A percentile compares a stretch with the other conserved stretches of the same genome.
Conservation (phyloP, 1,140 invertebrate species). For the Schlechtendalia chinensis region DNA sequence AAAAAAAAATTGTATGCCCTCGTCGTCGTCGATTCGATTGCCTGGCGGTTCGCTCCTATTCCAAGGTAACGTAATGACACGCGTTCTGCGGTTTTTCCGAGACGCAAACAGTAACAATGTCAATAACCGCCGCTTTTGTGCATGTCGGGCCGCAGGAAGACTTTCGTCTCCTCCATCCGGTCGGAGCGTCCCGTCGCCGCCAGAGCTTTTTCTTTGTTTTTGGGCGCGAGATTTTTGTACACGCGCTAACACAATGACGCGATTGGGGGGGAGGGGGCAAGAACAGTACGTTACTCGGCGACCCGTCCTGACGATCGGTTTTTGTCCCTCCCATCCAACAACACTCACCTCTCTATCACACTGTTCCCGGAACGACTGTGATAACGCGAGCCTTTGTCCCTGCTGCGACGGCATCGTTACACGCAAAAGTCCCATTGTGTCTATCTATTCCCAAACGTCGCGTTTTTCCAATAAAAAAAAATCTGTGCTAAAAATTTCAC, state of each 20-base stretch:
- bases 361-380: background rate
- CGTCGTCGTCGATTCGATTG: too few species aligned
- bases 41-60: too few species aligned
- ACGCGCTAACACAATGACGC: background rate
- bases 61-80: too few species aligned
- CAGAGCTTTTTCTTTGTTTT: background rate
- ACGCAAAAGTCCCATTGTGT: constrained; percentile 13
- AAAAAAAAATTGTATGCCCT: too few species aligned
- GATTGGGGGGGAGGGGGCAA: too few species aligned
- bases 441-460: background rate
- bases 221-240: constrained; percentile 4
- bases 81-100: background rate
- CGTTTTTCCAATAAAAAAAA: too few species aligned
- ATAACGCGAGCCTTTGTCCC: constrained; percentile 34
- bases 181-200: background rate
- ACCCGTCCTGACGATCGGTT: background rate
- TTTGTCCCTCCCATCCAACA: background rate
- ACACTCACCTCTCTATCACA: background rate
- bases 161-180: background rate
- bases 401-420: too few species aligned
- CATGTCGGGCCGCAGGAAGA: background rate
- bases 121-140: too few species aligned
- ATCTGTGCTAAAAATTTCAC: too few species aligned
- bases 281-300: background rate
- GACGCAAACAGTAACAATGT: background rate